Evolutionary conservation across 2,113 vertebrate genomes (phyloP).

Genomic region (Gymnogyps californianus): DNA sequence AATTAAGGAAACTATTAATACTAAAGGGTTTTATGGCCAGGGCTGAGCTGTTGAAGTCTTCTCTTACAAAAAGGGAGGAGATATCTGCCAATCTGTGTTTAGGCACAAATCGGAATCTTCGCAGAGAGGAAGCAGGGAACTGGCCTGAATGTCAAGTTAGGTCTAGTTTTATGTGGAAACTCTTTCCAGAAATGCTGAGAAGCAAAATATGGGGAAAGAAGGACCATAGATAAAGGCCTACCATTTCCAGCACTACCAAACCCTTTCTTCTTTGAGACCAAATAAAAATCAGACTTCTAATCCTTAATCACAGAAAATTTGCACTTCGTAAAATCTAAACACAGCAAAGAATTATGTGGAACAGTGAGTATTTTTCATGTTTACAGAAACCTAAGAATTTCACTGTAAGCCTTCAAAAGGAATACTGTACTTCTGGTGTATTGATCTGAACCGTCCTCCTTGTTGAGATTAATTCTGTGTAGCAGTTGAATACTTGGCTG

Average conservation of each 20-base stretch:
- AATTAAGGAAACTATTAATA: not conserved
- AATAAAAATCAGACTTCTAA: slow-evolving; percentile 31
- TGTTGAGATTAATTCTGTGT: not conserved
- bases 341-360: not conserved
- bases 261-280: slow-evolving; percentile 51
- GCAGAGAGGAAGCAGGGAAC: slow-evolving; percentile 14
- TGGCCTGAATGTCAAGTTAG: not conserved
- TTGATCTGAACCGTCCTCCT: slow-evolving; percentile 22
- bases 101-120: not conserved
- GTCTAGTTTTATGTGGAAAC: not conserved
- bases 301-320: slow-evolving; percentile 26
- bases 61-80: not conserved
- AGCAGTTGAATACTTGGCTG: not conserved
- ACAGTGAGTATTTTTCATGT: slow-evolving; percentile 32
- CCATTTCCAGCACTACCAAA: not conserved
- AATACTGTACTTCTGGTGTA: slow-evolving; percentile 12
- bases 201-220: not conserved
- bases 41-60: not conserved
- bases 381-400: slow-evolving; percentile 55
- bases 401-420: slow-evolving; percentile 32
- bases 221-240: not conserved
- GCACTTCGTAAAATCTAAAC: slow-evolving; percentile 46
- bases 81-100: not conserved
- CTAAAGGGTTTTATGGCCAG: not conserved
- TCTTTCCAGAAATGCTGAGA: not conserved